A percentile compares a stretch with the other conserved stretches of the same genome.
Evolutionary conservation across 2,797 vertebrate genomes (phyloP).

Genomic region (Zenarchopterus dispar): DNA sequence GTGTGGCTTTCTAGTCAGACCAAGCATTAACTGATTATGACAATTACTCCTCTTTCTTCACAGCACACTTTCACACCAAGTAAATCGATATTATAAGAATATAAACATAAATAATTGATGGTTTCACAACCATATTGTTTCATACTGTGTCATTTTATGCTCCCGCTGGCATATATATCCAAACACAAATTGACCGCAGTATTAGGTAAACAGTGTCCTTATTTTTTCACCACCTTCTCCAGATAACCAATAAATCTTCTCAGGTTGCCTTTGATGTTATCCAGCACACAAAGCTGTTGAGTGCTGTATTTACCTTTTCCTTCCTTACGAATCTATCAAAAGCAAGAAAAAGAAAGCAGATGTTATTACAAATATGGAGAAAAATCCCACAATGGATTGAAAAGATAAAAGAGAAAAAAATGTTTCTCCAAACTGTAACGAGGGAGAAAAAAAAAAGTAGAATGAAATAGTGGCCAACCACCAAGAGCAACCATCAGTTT

Average conservation of each 20-base stretch:
- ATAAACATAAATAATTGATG: constrained; percentile 68
- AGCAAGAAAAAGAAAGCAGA: background rate
- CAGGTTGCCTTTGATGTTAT: constrained; percentile 95
- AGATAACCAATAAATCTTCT: constrained; percentile 94
- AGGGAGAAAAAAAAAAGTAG: too few relatives aligned
- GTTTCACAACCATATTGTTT: constrained; percentile 32
- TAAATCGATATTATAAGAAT: constrained; percentile 31
- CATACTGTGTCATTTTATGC: background rate
- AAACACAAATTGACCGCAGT: constrained; percentile 8
- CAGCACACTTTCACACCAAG: constrained; percentile 33
- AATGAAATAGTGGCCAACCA: background rate
- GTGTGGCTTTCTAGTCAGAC: background rate
- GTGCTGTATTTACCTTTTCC: constrained; percentile 86
- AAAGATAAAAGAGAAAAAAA: background rate
- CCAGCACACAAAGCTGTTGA: constrained; percentile 93
- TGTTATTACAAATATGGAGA: background rate
- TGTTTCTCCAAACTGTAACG: background rate
- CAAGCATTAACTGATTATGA: background rate
- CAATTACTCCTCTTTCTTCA: background rate
- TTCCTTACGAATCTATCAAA: constrained; percentile 90
- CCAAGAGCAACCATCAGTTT: background rate
- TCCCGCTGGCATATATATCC: constrained; percentile 28
- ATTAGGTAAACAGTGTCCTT: constrained; percentile 17
- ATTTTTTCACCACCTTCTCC: constrained; percentile 86
- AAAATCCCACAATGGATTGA: background rate